Evolutionary conservation across 2,888 invertebrate genomes (phyloP).

Genomic region (Adela reaumurella): DNA sequence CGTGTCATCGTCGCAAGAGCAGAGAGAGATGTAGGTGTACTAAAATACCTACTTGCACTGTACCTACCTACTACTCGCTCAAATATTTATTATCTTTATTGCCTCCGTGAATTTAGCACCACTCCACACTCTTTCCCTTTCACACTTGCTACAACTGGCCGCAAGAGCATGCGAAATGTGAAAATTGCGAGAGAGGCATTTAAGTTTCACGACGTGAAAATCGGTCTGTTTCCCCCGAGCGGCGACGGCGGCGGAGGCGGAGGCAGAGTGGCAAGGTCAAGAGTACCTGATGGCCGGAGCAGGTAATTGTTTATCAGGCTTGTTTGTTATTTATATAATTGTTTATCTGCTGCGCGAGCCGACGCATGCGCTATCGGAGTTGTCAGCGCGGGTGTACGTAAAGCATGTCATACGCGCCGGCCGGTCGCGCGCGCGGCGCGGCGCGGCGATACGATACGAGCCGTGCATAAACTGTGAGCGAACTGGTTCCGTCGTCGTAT

Average conservation of each 20-base stretch:
- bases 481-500: neutral
- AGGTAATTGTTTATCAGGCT: neutral
- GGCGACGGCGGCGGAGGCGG: neutral
- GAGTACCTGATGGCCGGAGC: neutral
- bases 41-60: no score
- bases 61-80: no score
- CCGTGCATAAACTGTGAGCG: neutral
- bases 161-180: no score
- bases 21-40: no score
- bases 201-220: neutral
- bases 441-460: neutral
- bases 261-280: neutral
- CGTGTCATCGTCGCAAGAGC: no score
- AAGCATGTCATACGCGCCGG: conserved; percentile 12
- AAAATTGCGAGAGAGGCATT: no score
- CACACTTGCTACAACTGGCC: no score
- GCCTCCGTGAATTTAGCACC: no score
- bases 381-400: conserved; percentile 12
- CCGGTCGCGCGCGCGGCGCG: conserved; percentile 4
- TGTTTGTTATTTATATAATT: neutral
- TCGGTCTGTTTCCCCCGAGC: neutral
- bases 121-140: no score
- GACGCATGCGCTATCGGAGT: neutral
- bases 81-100: no score
- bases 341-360: neutral